Base-by-base conservation (phyloP, 2,113 vertebrate genomes). In the Eurystomus gularis region DNA sequence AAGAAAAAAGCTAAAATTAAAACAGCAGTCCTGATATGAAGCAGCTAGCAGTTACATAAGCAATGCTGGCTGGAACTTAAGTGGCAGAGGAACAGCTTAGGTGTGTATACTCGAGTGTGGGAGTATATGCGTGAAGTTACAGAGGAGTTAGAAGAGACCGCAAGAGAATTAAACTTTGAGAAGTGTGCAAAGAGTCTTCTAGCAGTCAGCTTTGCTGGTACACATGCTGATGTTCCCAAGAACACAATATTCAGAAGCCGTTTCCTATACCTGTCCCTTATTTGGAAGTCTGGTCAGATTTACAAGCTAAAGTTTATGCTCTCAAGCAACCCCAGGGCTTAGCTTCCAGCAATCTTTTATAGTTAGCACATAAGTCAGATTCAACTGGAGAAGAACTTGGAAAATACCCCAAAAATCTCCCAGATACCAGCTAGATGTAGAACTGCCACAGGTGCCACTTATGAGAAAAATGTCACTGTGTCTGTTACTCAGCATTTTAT, bases 341-440 rank as follows among this genome's bases (percentile, higher is more conserved):
- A 94, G 85, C 91, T 97, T 92, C 65, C 46, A 80, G 70, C 66
- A 71, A 33, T 82, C 42, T 77, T 97, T 96, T 96, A 81, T 33
- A 90, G 65, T 77, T 73, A 92, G 35, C 17, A 87, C 62, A 93
- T 90, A 79, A 95, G 58, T 93, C 82, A 94, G 92, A 65, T 84
- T 89, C 91, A 83, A 3, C 52, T 62, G 81, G 57, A 82, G 76
- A 85, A 54, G 54, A 89, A 82, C 42, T 88, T 93, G 79, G 93
- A 96, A 96, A 95, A 84, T 65, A 85, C 66, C 35, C 3, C 0
- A 94, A 90, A 93, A 94, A 92, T 82, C 42, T 90, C 60, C 73
- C 65, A 82, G 84, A 92, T 76, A 82, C 54, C 58, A 96, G 14
- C 49, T 58, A 82, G 65, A 91, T 61, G 61, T 33, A 88, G 64